These are phyloP conservation scores for Neoniphon sammara DNA, from an alignment of 2,797 vertebrate genomes.

Conservation along the genomic window DNA sequence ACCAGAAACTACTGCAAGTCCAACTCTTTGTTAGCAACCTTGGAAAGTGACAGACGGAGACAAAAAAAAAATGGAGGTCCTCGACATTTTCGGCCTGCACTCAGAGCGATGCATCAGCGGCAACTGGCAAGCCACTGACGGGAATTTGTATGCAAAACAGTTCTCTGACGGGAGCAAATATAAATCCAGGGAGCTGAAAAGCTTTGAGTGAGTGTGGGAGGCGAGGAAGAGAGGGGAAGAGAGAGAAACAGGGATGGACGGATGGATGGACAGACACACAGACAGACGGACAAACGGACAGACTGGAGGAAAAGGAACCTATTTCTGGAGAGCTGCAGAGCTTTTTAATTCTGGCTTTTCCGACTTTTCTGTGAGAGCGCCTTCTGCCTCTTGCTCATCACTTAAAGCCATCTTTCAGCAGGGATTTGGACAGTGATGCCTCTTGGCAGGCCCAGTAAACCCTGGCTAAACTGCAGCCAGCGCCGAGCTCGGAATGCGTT, in stretches of 20 bases:
- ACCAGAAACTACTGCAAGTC: constrained; percentile 22
- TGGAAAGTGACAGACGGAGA: constrained; percentile 28
- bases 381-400: constrained; percentile 44
- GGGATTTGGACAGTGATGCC: constrained; percentile 52
- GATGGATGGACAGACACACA: not conserved
- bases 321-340: constrained; percentile 34
- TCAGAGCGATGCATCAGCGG: constrained; percentile 23
- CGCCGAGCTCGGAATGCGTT: constrained; percentile 2
- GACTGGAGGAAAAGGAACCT: not conserved
- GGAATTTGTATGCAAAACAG: constrained; percentile 37
- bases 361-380: constrained; percentile 40
- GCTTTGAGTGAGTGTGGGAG: constrained; percentile 35
- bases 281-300: not conserved
- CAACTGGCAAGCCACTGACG: constrained; percentile 19
- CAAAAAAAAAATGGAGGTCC: not conserved
- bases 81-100: constrained; percentile 12
- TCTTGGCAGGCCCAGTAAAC: constrained; percentile 43
- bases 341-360: constrained; percentile 53
- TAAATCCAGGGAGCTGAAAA: constrained; percentile 30
- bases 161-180: constrained; percentile 31
- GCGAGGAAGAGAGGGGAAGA: constrained; percentile 15
- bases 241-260: constrained; percentile 21
- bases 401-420: constrained; percentile 55
- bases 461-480: constrained; percentile 28
- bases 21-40: constrained; percentile 31